These are phyloP conservation scores for Synanthedon tipuliformis DNA, from an alignment of 2,888 invertebrate species.

Conservation along the genomic window DNA sequence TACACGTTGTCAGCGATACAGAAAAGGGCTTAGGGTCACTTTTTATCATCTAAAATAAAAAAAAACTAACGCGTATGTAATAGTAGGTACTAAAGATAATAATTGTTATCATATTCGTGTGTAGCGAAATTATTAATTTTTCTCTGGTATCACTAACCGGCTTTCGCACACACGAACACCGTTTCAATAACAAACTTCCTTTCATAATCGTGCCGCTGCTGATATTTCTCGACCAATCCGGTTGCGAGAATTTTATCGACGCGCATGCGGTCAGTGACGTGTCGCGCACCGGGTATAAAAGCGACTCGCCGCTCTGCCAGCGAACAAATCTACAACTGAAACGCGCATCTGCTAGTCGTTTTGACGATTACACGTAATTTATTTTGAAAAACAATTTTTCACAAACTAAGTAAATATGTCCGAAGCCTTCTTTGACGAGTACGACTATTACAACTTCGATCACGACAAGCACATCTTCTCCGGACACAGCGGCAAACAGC, in stretches of 20 bases:
- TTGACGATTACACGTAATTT: constrained; percentile 17
- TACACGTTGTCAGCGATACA: no score
- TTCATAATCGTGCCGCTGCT: constrained; percentile 44
- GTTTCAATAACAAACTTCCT: constrained; percentile 44
- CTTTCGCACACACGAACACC: constrained; percentile 34
- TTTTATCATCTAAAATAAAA: no score
- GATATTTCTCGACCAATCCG: constrained; percentile 46
- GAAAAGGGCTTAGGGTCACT: no score
- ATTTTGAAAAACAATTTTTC: constrained; percentile 12
- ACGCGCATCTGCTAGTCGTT: constrained; percentile 31
- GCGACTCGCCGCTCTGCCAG: constrained; percentile 15
- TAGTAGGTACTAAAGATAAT: no score
- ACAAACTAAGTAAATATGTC: constrained; percentile 77
- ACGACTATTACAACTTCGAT: constrained; percentile 95
- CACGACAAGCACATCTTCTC: constrained; percentile 90
- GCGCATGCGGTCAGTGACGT: constrained; percentile 68
- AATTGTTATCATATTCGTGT: no score
- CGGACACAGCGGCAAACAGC: constrained; percentile 90
- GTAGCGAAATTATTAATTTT: neutral
- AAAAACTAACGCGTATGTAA: no score
- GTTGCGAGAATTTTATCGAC: constrained; percentile 51
- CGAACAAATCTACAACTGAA: constrained; percentile 39
- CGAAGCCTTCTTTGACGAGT: constrained; percentile 87
- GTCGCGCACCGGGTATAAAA: constrained; percentile 44
- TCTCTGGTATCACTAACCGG: constrained; percentile 31